Conservation (phyloP, 2,888 invertebrate species). For the Incurvaria masculella region DNA sequence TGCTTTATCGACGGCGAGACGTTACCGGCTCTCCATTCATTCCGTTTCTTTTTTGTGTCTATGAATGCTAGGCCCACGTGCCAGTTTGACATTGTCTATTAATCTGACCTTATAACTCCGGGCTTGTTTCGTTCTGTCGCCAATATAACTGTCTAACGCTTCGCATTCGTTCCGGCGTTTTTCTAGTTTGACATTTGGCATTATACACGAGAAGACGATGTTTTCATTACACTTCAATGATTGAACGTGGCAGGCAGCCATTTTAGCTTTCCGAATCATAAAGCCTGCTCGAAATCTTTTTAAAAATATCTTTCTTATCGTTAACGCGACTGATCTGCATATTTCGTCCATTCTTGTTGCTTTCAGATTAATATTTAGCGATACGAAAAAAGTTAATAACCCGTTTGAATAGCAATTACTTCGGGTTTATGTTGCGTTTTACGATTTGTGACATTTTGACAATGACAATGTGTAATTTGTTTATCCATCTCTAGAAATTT, state of each 20-base stretch:
- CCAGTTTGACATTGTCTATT: too few relatives aligned
- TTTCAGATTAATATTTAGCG: conserved; percentile 3
- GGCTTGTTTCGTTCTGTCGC: too few relatives aligned
- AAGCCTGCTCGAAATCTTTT: background rate
- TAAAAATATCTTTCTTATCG: background rate
- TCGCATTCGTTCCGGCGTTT: too few relatives aligned
- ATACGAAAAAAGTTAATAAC: conserved; percentile 33
- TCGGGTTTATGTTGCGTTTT: background rate
- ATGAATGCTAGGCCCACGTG: background rate
- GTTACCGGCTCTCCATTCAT: background rate
- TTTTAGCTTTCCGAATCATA: conserved; percentile 3
- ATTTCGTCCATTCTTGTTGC: background rate
- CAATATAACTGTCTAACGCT: too few relatives aligned
- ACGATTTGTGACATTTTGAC: background rate
- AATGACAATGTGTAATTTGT: too few relatives aligned
- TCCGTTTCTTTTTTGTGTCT: background rate
- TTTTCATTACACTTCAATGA: too few relatives aligned
- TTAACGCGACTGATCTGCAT: background rate
- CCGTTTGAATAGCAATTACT: conserved; percentile 23
- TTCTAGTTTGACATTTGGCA: too few relatives aligned
- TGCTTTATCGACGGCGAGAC: conserved; percentile 29
- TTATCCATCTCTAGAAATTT: too few relatives aligned
- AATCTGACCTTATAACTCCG: too few relatives aligned
- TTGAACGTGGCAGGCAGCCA: background rate
- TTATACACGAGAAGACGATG: too few relatives aligned